These are phyloP conservation scores for Furcifer pardalis DNA, from an alignment of 2,797 vertebrate genomes.

Conservation along the genomic window DNA sequence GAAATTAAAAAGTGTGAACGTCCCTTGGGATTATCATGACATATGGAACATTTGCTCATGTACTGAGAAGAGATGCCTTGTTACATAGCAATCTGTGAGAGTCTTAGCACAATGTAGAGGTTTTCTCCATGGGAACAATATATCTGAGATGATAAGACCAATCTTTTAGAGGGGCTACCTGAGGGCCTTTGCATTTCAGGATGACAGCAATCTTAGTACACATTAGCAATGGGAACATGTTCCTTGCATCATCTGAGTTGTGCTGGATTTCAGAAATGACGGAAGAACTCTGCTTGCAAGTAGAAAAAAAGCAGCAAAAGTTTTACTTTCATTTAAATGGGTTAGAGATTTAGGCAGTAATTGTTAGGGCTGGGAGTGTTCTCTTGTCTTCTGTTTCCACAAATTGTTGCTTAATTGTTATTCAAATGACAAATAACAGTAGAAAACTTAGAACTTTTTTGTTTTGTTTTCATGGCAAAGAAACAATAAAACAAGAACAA, in stretches of 20 bases:
- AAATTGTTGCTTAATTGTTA: neutral
- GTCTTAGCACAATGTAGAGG: conserved; percentile 50
- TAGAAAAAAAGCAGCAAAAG: conserved; percentile 40
- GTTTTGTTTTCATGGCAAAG: neutral
- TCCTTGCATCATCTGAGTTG: conserved; percentile 29
- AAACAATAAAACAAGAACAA: too few species aligned
- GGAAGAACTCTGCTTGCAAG: conserved; percentile 24
- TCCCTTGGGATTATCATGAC: too few species aligned
- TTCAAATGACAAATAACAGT: neutral
- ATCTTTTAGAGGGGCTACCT: conserved; percentile 45
- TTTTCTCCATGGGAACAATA: conserved; percentile 67
- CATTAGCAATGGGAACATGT: conserved; percentile 42
- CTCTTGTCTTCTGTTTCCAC: neutral
- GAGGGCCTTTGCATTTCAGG: conserved; percentile 56
- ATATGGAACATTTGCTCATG: conserved; percentile 47
- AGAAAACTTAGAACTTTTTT: neutral
- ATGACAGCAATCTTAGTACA: conserved; percentile 50
- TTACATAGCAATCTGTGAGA: conserved; percentile 48
- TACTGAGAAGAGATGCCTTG: conserved; percentile 54
- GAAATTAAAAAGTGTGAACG: too few species aligned
- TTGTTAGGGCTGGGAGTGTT: conserved; percentile 28
- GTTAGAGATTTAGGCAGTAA: conserved; percentile 13
- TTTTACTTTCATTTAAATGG: conserved; percentile 14
- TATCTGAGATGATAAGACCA: conserved; percentile 52
- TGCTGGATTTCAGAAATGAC: conserved; percentile 42